These are phyloP conservation scores for Kryptolebias marmoratus DNA, from an alignment of 2,113 vertebrate genomes.

Conservation along the genomic window DNA sequence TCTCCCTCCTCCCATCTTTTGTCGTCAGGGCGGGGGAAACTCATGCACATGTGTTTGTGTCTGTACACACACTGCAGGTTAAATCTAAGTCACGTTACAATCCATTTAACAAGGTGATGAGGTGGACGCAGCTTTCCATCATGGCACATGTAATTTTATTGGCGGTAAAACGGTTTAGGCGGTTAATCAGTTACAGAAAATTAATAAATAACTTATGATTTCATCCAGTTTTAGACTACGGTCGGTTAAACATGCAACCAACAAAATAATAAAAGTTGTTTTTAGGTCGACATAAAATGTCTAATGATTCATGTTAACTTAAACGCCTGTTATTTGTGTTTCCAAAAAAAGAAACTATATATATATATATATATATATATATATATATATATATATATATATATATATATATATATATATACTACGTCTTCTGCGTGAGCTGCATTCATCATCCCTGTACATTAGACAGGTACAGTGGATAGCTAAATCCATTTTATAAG, in stretches of 20 bases:
- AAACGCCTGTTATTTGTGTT: no score
- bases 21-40: slow-evolving; percentile 21
- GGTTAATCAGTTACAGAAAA: slow-evolving; percentile 25
- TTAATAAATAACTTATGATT: background rate
- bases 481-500: background rate
- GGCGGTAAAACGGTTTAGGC: background rate
- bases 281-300: background rate
- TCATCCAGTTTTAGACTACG: background rate
- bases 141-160: slow-evolving; percentile 9
- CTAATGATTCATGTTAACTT: no score
- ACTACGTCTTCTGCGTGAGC: no score
- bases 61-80: slow-evolving; percentile 22
- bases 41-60: slow-evolving; percentile 22
- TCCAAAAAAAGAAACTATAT: background rate
- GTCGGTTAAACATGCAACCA: background rate
- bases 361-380: no score
- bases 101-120: slow-evolving; percentile 25
- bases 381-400: no score
- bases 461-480: background rate
- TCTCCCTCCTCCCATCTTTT: slow-evolving; percentile 43
- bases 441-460: background rate
- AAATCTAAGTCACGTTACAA: slow-evolving; percentile 48
- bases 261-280: background rate
- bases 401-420: no score
- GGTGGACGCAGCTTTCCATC: slow-evolving; percentile 11